These are phyloP conservation scores for Hypolimnas misippus DNA, from an alignment of 2,888 invertebrate species.

Conservation along the genomic window DNA sequence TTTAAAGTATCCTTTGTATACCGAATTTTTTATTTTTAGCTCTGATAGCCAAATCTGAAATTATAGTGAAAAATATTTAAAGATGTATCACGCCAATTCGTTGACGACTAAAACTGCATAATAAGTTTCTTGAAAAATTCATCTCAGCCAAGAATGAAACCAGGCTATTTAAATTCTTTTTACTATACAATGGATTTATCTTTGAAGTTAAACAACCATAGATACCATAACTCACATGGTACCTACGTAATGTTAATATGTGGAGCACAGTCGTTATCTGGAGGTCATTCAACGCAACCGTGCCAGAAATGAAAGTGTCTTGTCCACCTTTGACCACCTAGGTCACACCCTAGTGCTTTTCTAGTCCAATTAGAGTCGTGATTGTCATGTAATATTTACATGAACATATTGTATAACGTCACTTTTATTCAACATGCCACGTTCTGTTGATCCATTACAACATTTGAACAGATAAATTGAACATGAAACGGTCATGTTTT, in stretches of 20 bases:
- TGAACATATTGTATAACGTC: slow-evolving; percentile 22
- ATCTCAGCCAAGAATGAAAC: no score
- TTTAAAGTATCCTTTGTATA: no score
- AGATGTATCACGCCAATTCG: no score
- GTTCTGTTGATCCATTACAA: not conserved
- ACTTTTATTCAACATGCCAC: slow-evolving; percentile 37
- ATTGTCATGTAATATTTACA: slow-evolving; percentile 34
- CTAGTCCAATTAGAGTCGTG: slow-evolving; percentile 62
- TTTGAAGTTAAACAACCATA: not conserved
- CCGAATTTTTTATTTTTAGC: no score
- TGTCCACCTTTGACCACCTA: slow-evolving; percentile 72
- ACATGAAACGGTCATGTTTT: no score
- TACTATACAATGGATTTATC: not conserved
- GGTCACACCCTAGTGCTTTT: slow-evolving; percentile 64
- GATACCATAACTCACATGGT: slow-evolving; percentile 22
- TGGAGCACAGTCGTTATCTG: slow-evolving; percentile 37
- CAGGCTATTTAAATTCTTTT: no score
- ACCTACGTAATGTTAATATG: slow-evolving; percentile 26
- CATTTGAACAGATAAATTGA: not conserved
- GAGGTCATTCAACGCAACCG: slow-evolving; percentile 54
- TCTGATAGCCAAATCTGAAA: no score
- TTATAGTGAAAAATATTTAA: no score
- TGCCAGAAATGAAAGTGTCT: slow-evolving; percentile 71
- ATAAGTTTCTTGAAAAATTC: no score
- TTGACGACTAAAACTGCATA: no score